Percentiles rank a stretch among this genome's conserved stretches.
Conservation (phyloP, 2,113 vertebrate species). For the Stegostoma tigrinum region DNA sequence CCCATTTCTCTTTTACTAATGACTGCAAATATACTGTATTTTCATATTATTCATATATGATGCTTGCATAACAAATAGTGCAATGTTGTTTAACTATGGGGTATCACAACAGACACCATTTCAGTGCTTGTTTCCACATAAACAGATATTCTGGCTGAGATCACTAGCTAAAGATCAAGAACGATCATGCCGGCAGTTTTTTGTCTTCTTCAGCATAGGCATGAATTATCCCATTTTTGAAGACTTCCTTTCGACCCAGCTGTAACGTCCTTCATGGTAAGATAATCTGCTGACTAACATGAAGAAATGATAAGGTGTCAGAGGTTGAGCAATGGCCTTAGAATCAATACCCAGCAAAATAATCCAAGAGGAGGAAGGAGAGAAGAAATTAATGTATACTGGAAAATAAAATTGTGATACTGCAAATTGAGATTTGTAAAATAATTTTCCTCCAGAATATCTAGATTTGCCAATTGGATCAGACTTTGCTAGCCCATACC, state of each 20-base stretch:
- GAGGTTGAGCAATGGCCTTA: background rate
- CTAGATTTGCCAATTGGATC: background rate
- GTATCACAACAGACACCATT: background rate
- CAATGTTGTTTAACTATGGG: background rate
- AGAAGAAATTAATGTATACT: background rate
- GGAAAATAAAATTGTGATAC: background rate
- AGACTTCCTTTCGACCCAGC: background rate
- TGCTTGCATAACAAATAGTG: background rate
- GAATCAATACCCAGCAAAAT: background rate
- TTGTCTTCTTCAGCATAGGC: background rate
- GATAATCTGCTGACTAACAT: background rate
- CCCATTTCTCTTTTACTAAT: background rate
- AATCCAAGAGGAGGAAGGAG: background rate
- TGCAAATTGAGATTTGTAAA: background rate
- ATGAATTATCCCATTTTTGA: background rate
- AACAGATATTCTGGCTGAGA: background rate
- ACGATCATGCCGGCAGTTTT: background rate
- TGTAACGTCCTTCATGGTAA: background rate
- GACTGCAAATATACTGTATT: background rate
- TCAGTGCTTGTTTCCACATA: background rate
- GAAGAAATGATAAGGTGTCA: background rate
- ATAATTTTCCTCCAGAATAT: background rate
- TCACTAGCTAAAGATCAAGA: background rate
- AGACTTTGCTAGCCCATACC: background rate
- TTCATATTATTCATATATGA: background rate